Evolutionary conservation across 2,113 vertebrate species (phyloP).

Genomic region (Albula glossodonta): DNA sequence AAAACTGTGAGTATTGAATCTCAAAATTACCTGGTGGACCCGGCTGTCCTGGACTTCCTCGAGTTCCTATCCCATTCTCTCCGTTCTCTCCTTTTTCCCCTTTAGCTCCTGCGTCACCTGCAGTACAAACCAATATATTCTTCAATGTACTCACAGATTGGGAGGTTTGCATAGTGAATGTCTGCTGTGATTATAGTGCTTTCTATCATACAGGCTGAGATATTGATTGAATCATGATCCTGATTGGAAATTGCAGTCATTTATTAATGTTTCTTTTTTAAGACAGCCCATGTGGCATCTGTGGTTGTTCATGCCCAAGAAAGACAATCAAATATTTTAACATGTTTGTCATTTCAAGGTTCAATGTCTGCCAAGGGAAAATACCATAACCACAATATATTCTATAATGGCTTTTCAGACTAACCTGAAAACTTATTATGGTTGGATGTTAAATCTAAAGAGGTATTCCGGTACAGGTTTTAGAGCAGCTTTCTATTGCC

Average conservation of each 20-base stretch:
- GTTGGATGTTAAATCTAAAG: background rate
- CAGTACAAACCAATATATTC: constrained; percentile 18
- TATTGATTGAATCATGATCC: no score
- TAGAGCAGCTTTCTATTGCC: no score
- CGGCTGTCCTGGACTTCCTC: constrained; percentile 64
- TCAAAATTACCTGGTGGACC: constrained; percentile 64
- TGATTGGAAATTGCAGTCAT: background rate
- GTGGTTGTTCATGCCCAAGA: background rate
- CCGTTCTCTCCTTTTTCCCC: constrained; percentile 69
- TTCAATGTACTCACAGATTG: background rate
- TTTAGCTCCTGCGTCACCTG: constrained; percentile 65
- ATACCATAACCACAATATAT: background rate
- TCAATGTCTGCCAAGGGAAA: background rate
- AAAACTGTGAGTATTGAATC: background rate
- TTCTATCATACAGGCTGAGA: background rate
- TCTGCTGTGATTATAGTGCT: background rate
- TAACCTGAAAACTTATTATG: background rate
- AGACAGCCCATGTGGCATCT: background rate
- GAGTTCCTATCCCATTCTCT: constrained; percentile 67
- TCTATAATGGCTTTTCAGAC: background rate
- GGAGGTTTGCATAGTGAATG: background rate
- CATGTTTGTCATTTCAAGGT: background rate
- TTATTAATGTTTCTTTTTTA: background rate
- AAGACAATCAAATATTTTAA: background rate
- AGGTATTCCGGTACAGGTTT: no score